phyloP scores from a whole-genome alignment of 1,140 invertebrate species.

The Cotesia chilonis region DNA sequence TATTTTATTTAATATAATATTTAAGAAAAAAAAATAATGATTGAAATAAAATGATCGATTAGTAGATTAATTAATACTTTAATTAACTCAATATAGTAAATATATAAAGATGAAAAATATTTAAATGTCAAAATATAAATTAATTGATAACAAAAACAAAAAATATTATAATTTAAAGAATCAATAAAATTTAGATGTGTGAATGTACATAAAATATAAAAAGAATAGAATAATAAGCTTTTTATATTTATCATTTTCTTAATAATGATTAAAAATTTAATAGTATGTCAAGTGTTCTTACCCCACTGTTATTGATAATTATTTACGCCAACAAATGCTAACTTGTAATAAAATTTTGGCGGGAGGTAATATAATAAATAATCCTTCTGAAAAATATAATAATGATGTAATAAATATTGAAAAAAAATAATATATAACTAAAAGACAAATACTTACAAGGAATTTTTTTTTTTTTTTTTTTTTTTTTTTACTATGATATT shows the following conservation, averaged over 20 bases:
- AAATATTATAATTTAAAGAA: too few relatives aligned
- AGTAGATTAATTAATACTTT: too few relatives aligned
- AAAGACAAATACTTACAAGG: not conserved
- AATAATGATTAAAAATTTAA: not conserved
- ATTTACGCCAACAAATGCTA: conserved; percentile 24
- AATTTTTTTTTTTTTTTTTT: not conserved
- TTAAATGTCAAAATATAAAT: too few relatives aligned
- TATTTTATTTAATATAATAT: not conserved
- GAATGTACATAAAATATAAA: too few relatives aligned
- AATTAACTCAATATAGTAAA: too few relatives aligned
- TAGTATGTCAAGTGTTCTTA: conserved; percentile 30
- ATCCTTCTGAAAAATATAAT: not conserved
- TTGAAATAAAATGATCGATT: too few relatives aligned
- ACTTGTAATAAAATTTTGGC: conserved; percentile 30
- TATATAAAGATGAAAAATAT: too few relatives aligned
- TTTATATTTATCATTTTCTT: too few relatives aligned
- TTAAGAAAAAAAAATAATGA: too few relatives aligned
- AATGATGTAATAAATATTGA: not conserved
- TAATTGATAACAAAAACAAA: too few relatives aligned
- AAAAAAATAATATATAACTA: not conserved
- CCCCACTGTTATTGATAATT: conserved; percentile 14
- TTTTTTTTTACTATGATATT: conserved; percentile 23
- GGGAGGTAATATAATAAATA: conserved; percentile 20
- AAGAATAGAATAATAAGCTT: too few relatives aligned
- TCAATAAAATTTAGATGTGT: too few relatives aligned